Base-by-base conservation (phyloP, 2,888 invertebrate genomes). In the Conchocele bisecta region DNA sequence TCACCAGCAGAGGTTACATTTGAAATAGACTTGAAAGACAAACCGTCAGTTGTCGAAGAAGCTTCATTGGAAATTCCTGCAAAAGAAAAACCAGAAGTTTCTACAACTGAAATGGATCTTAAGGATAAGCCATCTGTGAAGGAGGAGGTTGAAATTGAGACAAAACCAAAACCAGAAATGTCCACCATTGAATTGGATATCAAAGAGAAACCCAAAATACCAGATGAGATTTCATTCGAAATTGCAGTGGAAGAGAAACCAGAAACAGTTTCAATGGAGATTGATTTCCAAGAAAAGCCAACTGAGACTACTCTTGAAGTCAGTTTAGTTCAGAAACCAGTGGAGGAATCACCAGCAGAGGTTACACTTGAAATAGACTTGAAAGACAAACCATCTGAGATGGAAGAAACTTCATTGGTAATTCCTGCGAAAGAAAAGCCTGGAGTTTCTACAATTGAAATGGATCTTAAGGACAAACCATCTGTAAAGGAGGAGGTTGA, bases 71-170 rank as follows among this genome's bases (percentile, higher is more conserved):
- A 64, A 26, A 24, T 59, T 28, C 69, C 58, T 53, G 58, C 68
- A 22, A 54, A 61, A 20, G 61, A 68, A 39, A 31, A 60, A 33
- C 31, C 57, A 31, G 60, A 63, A 29, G 31, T 50, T 15, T 51
- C 66, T 29, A 44, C 78, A 20, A 58, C 35, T 39, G 75, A 76
- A 53, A 73, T 72, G 20, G 51, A 44, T 15, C 35, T 50, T 53
- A 75, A 67, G 33, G 17, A 41, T 20, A 20, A 5, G 22, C n/a
- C n/a, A 41, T 22, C 42, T 20, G n/a, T 22, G 4, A 17, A 41
- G 42, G 42, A 20, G 17, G 22, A 41, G 22, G 20, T 31, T 39
- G 57, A 39, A 29, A 17, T 48, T 20, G 41, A 41, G 11, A 35
- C 15, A 24, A 61, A 75, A 50, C 68, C 70, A n/a, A n/a, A n/a